These are phyloP conservation scores for Philopedon plagiatum DNA, from an alignment of 2,888 invertebrate species.

Conservation along the genomic window DNA sequence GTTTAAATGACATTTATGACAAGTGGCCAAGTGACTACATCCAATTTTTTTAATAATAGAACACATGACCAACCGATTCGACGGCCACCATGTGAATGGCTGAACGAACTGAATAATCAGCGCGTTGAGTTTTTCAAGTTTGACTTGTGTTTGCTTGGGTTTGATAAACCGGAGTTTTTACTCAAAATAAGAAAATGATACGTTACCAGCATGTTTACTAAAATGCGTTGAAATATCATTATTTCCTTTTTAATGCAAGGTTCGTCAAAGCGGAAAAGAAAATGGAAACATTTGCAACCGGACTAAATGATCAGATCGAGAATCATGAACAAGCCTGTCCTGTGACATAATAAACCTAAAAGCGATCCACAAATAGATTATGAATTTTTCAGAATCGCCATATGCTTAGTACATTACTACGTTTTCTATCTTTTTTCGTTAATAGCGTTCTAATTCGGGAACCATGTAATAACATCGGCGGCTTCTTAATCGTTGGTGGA, in stretches of 20 bases:
- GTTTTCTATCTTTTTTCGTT: slow-evolving; percentile 41
- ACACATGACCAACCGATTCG: too few relatives aligned
- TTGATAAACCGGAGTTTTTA: too few relatives aligned
- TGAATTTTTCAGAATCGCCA: slow-evolving; percentile 40
- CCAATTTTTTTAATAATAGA: too few relatives aligned
- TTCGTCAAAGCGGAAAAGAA: not conserved
- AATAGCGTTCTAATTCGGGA: slow-evolving; percentile 39
- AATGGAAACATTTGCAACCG: slow-evolving; percentile 2
- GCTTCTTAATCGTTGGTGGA: slow-evolving; percentile 32
- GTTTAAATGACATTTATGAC: too few relatives aligned
- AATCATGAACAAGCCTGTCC: slow-evolving; percentile 41
- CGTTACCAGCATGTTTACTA: too few relatives aligned
- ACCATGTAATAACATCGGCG: slow-evolving; percentile 12
- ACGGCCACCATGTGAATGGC: too few relatives aligned
- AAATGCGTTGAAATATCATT: not conserved
- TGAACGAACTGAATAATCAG: too few relatives aligned
- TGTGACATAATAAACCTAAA: slow-evolving; percentile 59
- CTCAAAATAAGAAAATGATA: too few relatives aligned
- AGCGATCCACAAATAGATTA: slow-evolving; percentile 59
- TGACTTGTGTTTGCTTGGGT: too few relatives aligned
- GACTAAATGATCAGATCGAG: slow-evolving; percentile 28
- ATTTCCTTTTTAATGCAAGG: not conserved
- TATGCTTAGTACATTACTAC: slow-evolving; percentile 25
- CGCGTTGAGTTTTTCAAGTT: too few relatives aligned
- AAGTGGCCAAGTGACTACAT: too few relatives aligned